phyloP scores from a whole-genome alignment of 2,888 invertebrate species.

The Miltochrista miniata region DNA sequence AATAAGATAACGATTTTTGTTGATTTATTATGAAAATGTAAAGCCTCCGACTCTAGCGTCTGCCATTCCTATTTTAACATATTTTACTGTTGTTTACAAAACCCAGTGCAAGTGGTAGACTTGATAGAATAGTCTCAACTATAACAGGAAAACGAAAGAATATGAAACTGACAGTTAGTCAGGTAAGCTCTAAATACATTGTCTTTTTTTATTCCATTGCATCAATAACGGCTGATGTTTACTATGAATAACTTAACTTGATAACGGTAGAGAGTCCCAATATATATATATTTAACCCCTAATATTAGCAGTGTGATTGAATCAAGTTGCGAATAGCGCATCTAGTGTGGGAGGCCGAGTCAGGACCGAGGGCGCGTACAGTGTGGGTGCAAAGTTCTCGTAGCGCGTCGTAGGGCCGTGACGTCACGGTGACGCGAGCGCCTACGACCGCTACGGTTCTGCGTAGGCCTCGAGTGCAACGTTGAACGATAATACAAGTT shows the following conservation, averaged over 20 bases:
- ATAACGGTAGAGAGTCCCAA: not conserved
- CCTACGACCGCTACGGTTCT: constrained; percentile 50
- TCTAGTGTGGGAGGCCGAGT: constrained; percentile 19
- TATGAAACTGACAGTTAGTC: too few species aligned
- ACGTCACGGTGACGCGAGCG: constrained; percentile 50
- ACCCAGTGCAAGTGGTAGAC: too few species aligned
- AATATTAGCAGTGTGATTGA: not conserved
- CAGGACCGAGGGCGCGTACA: constrained; percentile 20
- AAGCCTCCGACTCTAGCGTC: too few species aligned
- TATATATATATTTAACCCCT: not conserved
- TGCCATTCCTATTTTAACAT: too few species aligned
- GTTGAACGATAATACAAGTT: constrained; percentile 3
- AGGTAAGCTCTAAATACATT: too few species aligned
- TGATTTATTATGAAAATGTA: not conserved
- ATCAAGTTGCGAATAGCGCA: constrained; percentile 1
- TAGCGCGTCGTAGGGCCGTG: constrained; percentile 57
- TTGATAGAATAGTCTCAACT: too few species aligned
- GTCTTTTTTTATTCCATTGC: too few species aligned
- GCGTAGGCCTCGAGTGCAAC: constrained; percentile 38
- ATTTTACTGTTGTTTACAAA: too few species aligned
- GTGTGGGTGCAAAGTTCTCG: constrained; percentile 43
- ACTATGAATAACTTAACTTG: too few species aligned
- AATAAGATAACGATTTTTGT: too few species aligned
- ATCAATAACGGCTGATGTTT: too few species aligned
- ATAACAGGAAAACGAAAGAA: too few species aligned